Evolutionary conservation across 2,113 vertebrate genomes (phyloP).

Genomic region (Rhynchomys soricoides): DNA sequence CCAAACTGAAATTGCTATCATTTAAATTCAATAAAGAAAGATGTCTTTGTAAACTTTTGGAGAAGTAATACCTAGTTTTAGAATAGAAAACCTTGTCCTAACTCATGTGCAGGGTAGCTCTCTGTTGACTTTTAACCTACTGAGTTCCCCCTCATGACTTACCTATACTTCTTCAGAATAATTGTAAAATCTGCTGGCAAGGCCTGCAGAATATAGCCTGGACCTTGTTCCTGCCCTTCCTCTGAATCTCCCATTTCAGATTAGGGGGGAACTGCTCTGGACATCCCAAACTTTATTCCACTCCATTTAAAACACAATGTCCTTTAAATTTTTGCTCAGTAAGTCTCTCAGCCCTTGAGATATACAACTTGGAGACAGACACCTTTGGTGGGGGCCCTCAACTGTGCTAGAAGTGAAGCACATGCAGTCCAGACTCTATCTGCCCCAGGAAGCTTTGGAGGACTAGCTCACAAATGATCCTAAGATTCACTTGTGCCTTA

Average conservation of each 20-base stretch:
- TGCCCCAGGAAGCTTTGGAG: background rate
- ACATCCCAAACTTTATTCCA: background rate
- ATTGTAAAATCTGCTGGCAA: background rate
- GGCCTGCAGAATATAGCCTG: background rate
- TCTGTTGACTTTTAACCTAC: background rate
- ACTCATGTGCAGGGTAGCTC: background rate
- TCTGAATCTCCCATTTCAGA: background rate
- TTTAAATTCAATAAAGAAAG: slow-evolving; percentile 62
- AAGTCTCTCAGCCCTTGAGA: background rate
- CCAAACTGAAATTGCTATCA: slow-evolving; percentile 45
- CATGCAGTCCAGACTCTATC: background rate
- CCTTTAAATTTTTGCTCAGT: background rate
- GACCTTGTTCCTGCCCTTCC: too few relatives aligned
- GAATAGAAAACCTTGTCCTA: background rate
- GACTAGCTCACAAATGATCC: background rate
- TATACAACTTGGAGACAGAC: background rate
- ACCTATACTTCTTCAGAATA: background rate
- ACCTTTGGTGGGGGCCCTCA: background rate
- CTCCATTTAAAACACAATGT: background rate
- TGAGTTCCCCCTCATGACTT: background rate
- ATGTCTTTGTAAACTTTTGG: slow-evolving; percentile 17
- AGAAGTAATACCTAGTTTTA: background rate
- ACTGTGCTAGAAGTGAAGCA: background rate
- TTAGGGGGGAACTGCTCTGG: background rate
- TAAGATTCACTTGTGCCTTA: background rate